Base-by-base conservation (phyloP, 2,888 invertebrate genomes). In the Monoplex corrugatus region DNA sequence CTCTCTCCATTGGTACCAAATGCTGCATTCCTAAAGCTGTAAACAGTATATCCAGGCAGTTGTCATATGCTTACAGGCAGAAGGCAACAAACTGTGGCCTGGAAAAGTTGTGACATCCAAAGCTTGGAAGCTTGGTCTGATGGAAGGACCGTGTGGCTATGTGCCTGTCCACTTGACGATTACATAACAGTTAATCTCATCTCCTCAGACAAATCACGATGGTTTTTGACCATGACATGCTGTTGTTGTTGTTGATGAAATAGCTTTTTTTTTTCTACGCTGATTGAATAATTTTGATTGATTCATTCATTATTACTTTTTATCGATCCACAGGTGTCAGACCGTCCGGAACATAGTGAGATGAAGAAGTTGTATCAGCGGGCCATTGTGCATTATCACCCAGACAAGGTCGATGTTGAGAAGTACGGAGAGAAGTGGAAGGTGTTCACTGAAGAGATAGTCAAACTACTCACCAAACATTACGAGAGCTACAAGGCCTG, bases 361-460 rank as follows among this genome's bases (percentile, higher is more conserved):
- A 89, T 91, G 85, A 91, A 93, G 88, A 93, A 93, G 82, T 43
- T 90, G 6, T 89, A 92, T 72, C 92, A 91, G 83, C 91, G 91
- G 40, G 93, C 94, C 0, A 88, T 93, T 13, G 88, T 92, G 13
- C 93, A 94, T 89, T 94, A 92, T 84, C 94, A 94, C 75, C 94
- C 94, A 0, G 94, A 94, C 89, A 89, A 91, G 28, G 91, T 92
- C 44, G 90, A 92, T 13, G 91, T 87, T 16, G 91, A 91, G 16
- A 72, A 87, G 28, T 86, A 92, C 50, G 94, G 93, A 5, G 88
- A 90, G 23, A 92, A 92, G 86, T 91, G 91, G 82, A 93, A 94
- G 86, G 92, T 93, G 5, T 88, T 94, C 35, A 89, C 89, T 16
- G 94, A 93, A 78, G 94, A 94, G 83, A 93, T 94, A 35, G 93